Percentiles rank a stretch among this genome's conserved stretches.
These are phyloP conservation scores for Raja brachyura DNA, from an alignment of 2,113 vertebrate species.

Conservation along the genomic window DNA sequence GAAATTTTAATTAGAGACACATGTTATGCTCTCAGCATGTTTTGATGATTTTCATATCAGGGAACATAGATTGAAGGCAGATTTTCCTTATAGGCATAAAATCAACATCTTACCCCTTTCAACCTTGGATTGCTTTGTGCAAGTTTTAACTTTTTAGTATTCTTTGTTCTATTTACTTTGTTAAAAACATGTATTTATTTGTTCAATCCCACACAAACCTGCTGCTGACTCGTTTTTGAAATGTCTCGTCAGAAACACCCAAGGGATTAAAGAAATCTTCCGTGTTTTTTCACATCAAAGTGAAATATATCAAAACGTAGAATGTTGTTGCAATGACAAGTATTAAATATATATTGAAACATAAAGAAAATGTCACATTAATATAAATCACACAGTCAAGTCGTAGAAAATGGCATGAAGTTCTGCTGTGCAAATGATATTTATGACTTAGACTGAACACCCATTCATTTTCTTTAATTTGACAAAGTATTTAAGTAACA, in stretches of 20 bases:
- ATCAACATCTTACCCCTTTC: background rate
- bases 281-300: constrained; percentile 7
- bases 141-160: background rate
- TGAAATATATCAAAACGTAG: constrained; percentile 18
- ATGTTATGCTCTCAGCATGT: background rate
- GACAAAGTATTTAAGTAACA: background rate
- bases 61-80: background rate
- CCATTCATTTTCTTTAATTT: constrained; percentile 3
- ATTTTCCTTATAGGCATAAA: background rate
- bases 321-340: constrained; percentile 32
- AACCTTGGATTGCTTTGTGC: background rate
- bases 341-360: constrained; percentile 28
- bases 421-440: background rate
- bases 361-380: constrained; percentile 16
- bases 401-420: background rate
- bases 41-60: background rate
- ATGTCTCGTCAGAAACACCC: constrained; percentile 5
- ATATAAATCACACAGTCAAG: background rate
- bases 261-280: constrained; percentile 1
- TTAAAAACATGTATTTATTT: constrained; percentile 1
- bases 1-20: background rate
- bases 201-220: background rate
- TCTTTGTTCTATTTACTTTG: background rate
- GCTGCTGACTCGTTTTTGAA: background rate
- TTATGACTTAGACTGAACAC: background rate